Evolutionary conservation across 2,888 invertebrate species (phyloP).

Genomic region (Gibbula magus): DNA sequence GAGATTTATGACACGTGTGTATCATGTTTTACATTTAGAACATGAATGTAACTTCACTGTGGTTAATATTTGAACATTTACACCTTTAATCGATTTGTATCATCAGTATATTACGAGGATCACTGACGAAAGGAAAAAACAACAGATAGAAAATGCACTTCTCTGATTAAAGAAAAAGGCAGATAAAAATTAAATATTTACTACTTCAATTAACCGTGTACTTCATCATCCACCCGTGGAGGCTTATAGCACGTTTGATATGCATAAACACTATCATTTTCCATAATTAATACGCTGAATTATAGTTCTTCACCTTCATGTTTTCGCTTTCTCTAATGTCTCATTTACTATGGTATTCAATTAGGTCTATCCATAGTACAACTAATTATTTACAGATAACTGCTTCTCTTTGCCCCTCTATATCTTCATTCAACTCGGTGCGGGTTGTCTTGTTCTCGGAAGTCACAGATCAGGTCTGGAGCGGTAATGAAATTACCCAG

Average conservation of each 20-base stretch:
- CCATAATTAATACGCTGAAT: background rate
- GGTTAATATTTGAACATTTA: too few species aligned
- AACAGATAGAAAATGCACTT: too few species aligned
- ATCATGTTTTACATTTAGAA: too few species aligned
- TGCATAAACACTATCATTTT: background rate
- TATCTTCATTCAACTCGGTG: background rate
- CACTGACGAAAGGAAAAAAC: too few species aligned
- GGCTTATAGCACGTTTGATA: background rate
- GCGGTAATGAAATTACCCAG: constrained; percentile 7
- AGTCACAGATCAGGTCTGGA: background rate
- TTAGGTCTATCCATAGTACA: constrained; percentile 10
- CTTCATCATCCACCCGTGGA: too few species aligned
- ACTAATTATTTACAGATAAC: constrained; percentile 4
- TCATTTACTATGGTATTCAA: background rate
- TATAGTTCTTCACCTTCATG: background rate
- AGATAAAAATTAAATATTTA: too few species aligned
- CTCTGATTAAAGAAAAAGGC: too few species aligned
- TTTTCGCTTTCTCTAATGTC: background rate
- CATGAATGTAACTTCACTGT: too few species aligned
- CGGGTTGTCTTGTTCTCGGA: background rate
- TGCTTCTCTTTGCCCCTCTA: background rate
- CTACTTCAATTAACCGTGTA: too few species aligned
- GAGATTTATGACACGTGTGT: too few species aligned
- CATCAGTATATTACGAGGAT: too few species aligned
- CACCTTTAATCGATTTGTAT: too few species aligned